Conservation (phyloP, 2,113 vertebrate species). For the Prietella phreatophila region DNA sequence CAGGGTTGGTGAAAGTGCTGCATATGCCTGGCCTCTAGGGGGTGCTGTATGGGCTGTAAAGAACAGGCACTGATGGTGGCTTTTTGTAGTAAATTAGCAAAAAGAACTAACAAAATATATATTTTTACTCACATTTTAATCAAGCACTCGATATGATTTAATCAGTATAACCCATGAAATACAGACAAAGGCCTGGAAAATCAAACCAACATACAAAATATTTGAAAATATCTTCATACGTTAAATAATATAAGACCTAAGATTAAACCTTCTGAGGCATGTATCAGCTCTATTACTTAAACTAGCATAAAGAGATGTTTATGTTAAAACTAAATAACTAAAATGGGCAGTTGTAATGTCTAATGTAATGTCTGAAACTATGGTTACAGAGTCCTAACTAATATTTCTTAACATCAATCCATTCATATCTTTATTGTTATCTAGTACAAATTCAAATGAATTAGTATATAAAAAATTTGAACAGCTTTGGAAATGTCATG, state of each 20-base stretch:
- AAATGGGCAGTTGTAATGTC: neutral
- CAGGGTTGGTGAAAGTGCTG: slow-evolving; percentile 40
- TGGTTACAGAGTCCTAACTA: neutral
- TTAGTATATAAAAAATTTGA: slow-evolving; percentile 42
- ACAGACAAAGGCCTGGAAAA: neutral
- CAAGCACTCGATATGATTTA: neutral
- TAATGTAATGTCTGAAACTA: neutral
- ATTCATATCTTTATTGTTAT: slow-evolving; percentile 41
- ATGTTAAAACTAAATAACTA: neutral
- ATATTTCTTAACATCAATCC: slow-evolving; percentile 9
- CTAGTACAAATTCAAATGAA: slow-evolving; percentile 36
- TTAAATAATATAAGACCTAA: neutral
- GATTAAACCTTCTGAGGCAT: neutral
- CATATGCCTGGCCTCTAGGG: slow-evolving; percentile 44
- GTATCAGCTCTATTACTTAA: neutral
- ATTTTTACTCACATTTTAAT: neutral
- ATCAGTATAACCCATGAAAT: neutral
- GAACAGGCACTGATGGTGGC: slow-evolving; percentile 9
- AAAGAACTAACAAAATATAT: neutral
- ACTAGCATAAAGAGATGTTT: neutral
- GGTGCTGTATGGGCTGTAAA: slow-evolving; percentile 15
- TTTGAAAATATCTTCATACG: neutral
- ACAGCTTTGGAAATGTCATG: slow-evolving; percentile 32
- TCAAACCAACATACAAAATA: neutral
- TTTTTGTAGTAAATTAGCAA: slow-evolving; percentile 6